A percentile compares a stretch with the other conserved stretches of the same genome.
Evolutionary conservation across 1,140 invertebrate species (phyloP).

Genomic region (Hormaphis cornu): DNA sequence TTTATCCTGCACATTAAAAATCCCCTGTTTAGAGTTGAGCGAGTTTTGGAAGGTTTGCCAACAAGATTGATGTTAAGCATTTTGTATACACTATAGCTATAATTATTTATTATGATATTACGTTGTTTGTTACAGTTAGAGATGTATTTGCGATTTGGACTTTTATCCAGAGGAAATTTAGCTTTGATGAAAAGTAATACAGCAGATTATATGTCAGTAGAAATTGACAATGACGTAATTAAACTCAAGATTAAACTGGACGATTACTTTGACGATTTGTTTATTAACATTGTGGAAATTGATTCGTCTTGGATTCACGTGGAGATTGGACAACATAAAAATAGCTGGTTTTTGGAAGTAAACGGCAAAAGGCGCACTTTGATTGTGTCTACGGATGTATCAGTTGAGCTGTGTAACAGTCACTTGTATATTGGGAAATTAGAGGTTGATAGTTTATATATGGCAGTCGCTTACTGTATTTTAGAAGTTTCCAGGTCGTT

Average conservation of each 20-base stretch:
- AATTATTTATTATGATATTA: neutral
- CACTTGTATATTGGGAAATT: constrained; percentile 3
- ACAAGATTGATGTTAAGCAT: neutral
- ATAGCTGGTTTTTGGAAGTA: neutral
- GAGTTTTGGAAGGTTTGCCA: neutral
- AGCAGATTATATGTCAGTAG: neutral
- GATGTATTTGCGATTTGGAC: neutral
- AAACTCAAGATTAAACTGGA: constrained; percentile 1
- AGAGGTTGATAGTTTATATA: neutral
- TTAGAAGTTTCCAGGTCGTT: no score
- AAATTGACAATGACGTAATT: neutral
- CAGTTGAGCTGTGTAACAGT: neutral
- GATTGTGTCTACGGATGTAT: neutral
- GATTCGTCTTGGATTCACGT: constrained; percentile 15
- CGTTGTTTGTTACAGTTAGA: neutral
- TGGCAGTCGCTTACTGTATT: neutral
- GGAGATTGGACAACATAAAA: neutral
- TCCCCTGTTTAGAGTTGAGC: neutral
- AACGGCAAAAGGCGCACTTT: neutral
- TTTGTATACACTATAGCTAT: no score
- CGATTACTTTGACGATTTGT: constrained; percentile 9
- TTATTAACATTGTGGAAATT: neutral
- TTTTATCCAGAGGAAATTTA: neutral
- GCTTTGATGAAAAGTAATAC: neutral
- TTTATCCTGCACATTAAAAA: neutral